phyloP scores from a whole-genome alignment of 2,113 vertebrate genomes.

The Bubo bubo region DNA sequence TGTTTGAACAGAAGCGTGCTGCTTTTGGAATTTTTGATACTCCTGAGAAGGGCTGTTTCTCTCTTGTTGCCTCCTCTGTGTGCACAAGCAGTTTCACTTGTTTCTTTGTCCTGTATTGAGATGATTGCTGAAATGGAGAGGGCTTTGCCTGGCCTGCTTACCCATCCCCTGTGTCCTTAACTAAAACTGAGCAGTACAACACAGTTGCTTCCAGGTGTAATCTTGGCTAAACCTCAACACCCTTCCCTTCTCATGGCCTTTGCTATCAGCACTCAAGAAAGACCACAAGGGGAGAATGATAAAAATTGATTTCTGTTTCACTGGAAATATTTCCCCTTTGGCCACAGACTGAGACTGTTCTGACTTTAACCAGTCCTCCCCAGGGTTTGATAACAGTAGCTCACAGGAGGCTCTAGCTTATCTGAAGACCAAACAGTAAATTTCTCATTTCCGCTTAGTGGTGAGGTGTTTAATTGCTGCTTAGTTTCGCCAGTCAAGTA shows the following conservation, averaged over 20 bases:
- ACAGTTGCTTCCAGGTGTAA: constrained; percentile 15
- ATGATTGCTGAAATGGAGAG: neutral
- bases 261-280: constrained; percentile 4
- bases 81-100: neutral
- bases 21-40: neutral
- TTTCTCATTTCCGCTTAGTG: constrained; percentile 80
- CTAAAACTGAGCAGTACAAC: constrained; percentile 6
- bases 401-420: constrained; percentile 62
- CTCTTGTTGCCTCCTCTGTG: neutral
- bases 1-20: neutral
- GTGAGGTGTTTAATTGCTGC: constrained; percentile 82
- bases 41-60: neutral
- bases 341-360: neutral
- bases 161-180: neutral
- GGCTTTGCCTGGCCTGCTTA: neutral
- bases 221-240: neutral
- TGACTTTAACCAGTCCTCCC: constrained; percentile 30
- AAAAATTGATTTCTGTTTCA: constrained; percentile 50
- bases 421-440: constrained; percentile 78
- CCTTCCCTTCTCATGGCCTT: neutral
- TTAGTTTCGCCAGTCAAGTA: constrained; percentile 81
- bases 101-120: neutral
- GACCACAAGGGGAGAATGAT: neutral
- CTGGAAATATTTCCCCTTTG: constrained; percentile 33
- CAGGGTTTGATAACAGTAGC: constrained; percentile 51